Base-by-base conservation (phyloP, 2,888 invertebrate genomes). In the Cenopis cana region DNA sequence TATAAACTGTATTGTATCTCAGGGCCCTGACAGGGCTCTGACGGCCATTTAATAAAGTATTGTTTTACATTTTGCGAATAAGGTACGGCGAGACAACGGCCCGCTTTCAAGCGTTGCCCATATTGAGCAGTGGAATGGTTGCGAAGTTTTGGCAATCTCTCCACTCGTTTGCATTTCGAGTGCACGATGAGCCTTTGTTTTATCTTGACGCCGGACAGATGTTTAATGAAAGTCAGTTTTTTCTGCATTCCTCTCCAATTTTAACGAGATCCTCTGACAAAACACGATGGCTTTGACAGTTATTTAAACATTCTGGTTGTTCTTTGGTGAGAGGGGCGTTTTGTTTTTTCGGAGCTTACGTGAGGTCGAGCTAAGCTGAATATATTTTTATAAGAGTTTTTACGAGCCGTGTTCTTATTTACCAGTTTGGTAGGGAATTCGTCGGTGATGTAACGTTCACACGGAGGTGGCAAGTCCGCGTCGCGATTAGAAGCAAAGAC, bases 141-240 rank as follows among this genome's bases (percentile, higher is more conserved):
- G 76, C 80, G 77, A 76, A 81, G 82, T 86, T 85, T 85, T 79
- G 81, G 82, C 82, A 86, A 85, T 83, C 82, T 83, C 81, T 80
- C 76, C 78, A 79, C 83, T 87, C 85, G 86, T 90, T 90, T 89
- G 85, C 86, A 89, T 90, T 87, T 86, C 83, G 80, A 85, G 84
- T 83, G 84, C 81, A 81, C 80, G 78, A 83, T 80, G 82, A 77
- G 83, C 82, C 82, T 86, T 82, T 85, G 85, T 85, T 89, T 87
- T 85, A 85, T 85, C 84, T 85, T 84, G 83, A 82, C 81, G 79
- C 79, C 78, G 78, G 84, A 82, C 85, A 85, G 82, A 81, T 88
- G 88, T 89, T 85, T 87, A 86, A 88, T 82, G 81, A 86, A 86
- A 84, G 85, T 82, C 85, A 82, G 85, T 88, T 89, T 88, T 77